A percentile compares a stretch with the other conserved stretches of the same genome.
phyloP scores from a whole-genome alignment of 2,888 invertebrate species.

The Hetaerina titia region DNA sequence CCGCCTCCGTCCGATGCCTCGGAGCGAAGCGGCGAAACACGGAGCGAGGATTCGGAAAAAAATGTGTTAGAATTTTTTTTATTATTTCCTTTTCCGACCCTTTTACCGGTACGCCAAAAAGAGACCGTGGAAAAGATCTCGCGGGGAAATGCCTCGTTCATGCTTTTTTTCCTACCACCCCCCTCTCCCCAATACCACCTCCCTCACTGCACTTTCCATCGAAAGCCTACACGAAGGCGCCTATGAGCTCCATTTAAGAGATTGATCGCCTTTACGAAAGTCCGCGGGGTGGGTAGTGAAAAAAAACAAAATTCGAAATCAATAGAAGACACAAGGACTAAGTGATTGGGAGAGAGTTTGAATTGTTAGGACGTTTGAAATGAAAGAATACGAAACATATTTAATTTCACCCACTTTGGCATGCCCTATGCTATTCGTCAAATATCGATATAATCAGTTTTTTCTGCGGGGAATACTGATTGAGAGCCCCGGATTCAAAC shows the following conservation, averaged over 20 bases:
- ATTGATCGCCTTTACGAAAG: constrained; percentile 41
- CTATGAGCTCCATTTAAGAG: constrained; percentile 1
- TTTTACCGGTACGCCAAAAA: constrained; percentile 40
- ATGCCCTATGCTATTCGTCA: not conserved
- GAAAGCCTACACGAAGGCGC: constrained; percentile 16
- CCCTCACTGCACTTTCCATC: not conserved
- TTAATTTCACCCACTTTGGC: not conserved
- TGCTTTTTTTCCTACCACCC: not conserved
- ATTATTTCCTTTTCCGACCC: constrained; percentile 46
- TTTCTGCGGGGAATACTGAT: not conserved
- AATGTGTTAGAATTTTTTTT: not conserved
- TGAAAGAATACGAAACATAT: not conserved
- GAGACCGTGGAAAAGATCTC: constrained; percentile 64
- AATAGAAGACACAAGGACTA: not conserved
- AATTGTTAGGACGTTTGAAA: not conserved
- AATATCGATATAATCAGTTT: not conserved
- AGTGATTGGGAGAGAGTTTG: not conserved
- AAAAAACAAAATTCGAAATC: not conserved
- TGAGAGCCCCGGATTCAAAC: not conserved
- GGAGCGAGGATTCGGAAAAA: not conserved
- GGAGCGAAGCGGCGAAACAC: constrained; percentile 11
- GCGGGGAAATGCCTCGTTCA: not conserved
- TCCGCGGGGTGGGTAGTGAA: not conserved
- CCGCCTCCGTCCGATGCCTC: not conserved
- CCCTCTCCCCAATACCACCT: not conserved